Evolutionary conservation across 2,113 vertebrate genomes (phyloP), one percentile per base, ranked within the genome.

Genomic region (Anhinga rufa): DNA sequence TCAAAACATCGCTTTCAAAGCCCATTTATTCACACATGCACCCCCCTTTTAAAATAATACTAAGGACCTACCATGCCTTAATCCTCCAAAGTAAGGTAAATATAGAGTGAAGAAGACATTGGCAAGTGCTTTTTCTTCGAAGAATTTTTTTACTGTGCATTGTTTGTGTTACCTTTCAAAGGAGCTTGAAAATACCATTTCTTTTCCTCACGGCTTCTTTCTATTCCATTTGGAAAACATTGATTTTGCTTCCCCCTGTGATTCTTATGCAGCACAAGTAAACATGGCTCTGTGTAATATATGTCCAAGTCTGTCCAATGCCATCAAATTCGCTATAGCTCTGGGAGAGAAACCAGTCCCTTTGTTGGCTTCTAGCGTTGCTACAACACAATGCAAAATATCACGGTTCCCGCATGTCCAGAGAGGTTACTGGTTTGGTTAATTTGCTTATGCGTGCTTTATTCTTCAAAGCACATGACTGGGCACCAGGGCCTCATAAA

Each of bases 241-340:
- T 95, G 85, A 96, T 97, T 96, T 96, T 89, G 21, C 57, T 96
- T 82, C 40, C 83, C 62, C 77, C 66, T 89, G 51, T 88, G 83
- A 85, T 96, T 97, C 94, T 96, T 96, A 96, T 89, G 91, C 92
- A 86, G 91, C 72, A 68, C 80, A 95, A 97, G 91, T 75, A 90
- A 97, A 94, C 88, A 86, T 46, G 54, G 84, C 81, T 96, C 95
- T 97, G 94, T 97, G 97, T 98, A 96, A 95, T 95, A 91, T 95
- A 88, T 82, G 95, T 86, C 86, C 93, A 93, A 83, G 74, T 65
- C 81, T 69, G 89, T 83, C 81, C 93, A 94, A 88, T 86, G 90
- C 91, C 95, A 96, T 92, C 85, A 93, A 97, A 96, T 81, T 96
- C 94, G 62, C 93, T 91, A 29, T 12, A 93, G 86, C 88, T 92